Percentiles rank a stretch among this genome's conserved stretches.
Evolutionary conservation across 2,797 vertebrate species (phyloP).

Genomic region (Adrianichthys oophorus): DNA sequence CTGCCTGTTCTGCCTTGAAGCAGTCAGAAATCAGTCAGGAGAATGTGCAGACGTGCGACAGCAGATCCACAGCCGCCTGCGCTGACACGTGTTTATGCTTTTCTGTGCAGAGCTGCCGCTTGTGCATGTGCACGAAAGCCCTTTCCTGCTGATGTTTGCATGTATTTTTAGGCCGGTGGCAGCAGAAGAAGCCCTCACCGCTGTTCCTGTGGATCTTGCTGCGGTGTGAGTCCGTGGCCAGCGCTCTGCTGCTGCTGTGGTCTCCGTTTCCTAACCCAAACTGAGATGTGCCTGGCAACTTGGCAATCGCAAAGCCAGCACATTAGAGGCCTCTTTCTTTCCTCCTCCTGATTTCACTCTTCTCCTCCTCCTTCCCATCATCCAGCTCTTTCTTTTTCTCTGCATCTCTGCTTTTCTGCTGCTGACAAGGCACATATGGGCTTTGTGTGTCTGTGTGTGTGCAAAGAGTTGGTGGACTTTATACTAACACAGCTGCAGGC

Average conservation of each 20-base stretch:
- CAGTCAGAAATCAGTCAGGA: slow-evolving; percentile 39
- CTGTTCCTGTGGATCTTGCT: slow-evolving; percentile 22
- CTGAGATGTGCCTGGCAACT: slow-evolving; percentile 56
- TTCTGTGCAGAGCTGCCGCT: slow-evolving; percentile 6
- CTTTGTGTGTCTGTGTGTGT: slow-evolving; percentile 20
- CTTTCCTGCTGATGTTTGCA: slow-evolving; percentile 36
- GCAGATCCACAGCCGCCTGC: slow-evolving; percentile 32
- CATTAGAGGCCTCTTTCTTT: slow-evolving; percentile 36
- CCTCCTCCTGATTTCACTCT: slow-evolving; percentile 4
- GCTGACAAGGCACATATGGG: slow-evolving; percentile 66
- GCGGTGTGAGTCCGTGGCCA: slow-evolving; percentile 12
- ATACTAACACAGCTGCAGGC: slow-evolving; percentile 69
- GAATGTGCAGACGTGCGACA: slow-evolving; percentile 48
- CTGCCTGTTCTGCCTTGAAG: slow-evolving; percentile 36
- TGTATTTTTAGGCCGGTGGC: slow-evolving; percentile 33
- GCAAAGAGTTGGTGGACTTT: slow-evolving; percentile 44
- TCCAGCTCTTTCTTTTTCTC: slow-evolving; percentile 27
- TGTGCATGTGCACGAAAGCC: slow-evolving; percentile 9
- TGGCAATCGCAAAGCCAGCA: slow-evolving; percentile 22
- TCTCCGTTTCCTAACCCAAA: slow-evolving; percentile 59
- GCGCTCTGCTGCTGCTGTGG: slow-evolving; percentile 35
- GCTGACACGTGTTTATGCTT: slow-evolving; percentile 21
- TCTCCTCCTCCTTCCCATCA: slow-evolving; percentile 19
- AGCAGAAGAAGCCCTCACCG: slow-evolving; percentile 17
- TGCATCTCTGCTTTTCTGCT: slow-evolving; percentile 28